Base-by-base conservation (phyloP, 2,888 invertebrate species). In the Drosophila niveifrons region DNA sequence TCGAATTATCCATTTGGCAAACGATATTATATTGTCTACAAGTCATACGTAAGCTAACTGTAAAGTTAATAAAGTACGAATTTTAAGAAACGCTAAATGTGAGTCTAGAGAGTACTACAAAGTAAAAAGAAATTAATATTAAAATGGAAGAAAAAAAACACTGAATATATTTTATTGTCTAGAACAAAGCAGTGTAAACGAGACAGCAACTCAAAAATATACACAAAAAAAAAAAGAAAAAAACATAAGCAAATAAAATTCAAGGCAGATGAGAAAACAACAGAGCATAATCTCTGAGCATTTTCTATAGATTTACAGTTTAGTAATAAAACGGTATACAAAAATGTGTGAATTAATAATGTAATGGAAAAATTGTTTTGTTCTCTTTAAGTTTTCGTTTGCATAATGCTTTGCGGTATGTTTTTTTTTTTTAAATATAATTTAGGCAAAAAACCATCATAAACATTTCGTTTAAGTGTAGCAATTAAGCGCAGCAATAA, bases 51-150 rank as follows among this genome's bases (percentile, higher is more conserved):
- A 87, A 89, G 70, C 67, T 75, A 80, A 69, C 80, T 72, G 73
- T 85, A 75, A 88, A 71, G 80, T 89, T 89, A 86, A 86, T 78
- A 78, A 85, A 78, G 76, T 89, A 89, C 88, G 90, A 88, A 90
- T 88, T 88, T 90, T 89, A 90, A 83, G 88, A 79, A 86, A 89
- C 80, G 90, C 88, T 82, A 78, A 89, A 89, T 85, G 88, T 88
- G 90, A 89, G 83, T 88, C 86, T 85, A 89, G 85, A 76, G 65
- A 79, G 75, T 81, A 85, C 76, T 82, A 75, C 48, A 47, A 55
- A 23, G 6, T 23, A 23, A 23, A 6, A 55, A 56, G 7, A 56
- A 41, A 28, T n/a, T 34, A 36, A 55, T 29, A 31, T 36, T 36
- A 44, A 28, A 67, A 48, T 23, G 23, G 23, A 23, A 62, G 23